Base-by-base conservation (phyloP, 2,888 invertebrate genomes). In the Ethmia dodecea region DNA sequence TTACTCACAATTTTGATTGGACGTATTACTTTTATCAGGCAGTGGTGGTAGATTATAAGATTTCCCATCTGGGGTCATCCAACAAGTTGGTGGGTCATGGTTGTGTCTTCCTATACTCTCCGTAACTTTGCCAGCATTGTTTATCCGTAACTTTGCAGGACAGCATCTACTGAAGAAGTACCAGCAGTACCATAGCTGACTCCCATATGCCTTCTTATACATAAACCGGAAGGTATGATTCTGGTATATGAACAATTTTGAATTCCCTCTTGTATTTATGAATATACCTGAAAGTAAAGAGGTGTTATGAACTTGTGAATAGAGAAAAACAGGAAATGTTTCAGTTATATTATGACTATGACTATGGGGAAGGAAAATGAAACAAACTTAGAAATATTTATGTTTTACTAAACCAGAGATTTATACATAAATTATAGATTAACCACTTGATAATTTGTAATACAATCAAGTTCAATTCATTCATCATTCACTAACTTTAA, bases 121-220 rank as follows among this genome's bases (percentile, higher is more conserved):
- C 0, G 86, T 86, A 0, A 86, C 86, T 47, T 74, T 72, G 1
- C 86, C 86, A 15, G 74, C 67, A 38, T 86, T 83, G 44, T 86
- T 80, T 33, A 86, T 84, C 43, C 84, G 49, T 10, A 86, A 52
- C 43, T 86, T 86, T 0, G 86, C 86, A 6, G 86, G 86, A 49
- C 86, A 86, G 45, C 86, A 84, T 37, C 84, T 55, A 31, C 81
- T 86, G 60, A 86, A 86, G 76, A 86, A 86, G 43, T 78, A 84
- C 86, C 86, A 86, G 45, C 86, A 86, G 38, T 86, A 86, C 86
- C 86, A 86, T 2, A 86, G 56, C 37, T 86, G 86, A 50, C 86
- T 86, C n/a, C 86, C 86, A 52, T 81, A 86, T 5, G 84, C 86
- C 42, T 84, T 83, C 49, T 86, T 86, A 46, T 86, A 86, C 86